Evolutionary conservation across 2,113 vertebrate species (phyloP), one percentile per base, ranked within the genome.

Genomic region (Setophaga petechia): DNA sequence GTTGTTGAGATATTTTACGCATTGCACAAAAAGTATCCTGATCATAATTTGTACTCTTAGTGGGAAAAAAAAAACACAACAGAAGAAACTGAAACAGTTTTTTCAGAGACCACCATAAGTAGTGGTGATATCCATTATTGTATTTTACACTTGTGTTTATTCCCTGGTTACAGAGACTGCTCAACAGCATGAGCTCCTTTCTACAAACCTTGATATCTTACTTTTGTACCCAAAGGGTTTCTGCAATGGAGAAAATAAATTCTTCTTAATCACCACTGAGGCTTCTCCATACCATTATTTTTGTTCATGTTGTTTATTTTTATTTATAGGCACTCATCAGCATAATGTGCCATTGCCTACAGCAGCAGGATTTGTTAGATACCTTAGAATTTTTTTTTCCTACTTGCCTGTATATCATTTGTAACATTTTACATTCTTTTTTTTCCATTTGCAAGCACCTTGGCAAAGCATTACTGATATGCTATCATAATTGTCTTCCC

Each of bases 321-420:
- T 93, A 90, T 93, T 88, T 94, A 68, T 94, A 94, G 52, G 15
- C 27, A 49, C 20, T 90, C 69, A 86, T 90, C 79, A 88, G 52
- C 44, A 54, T 92, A 78, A 94, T 44, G 35, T 62, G 24, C n/a
- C 46, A 39, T 76, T 91, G 35, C 67, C 78, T 95, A 59, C 39
- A 93, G 83, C 39, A 90, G 77, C 49, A 82, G 41, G 41, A 82
- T 89, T 82, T 87, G 23, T 87, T 94, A 44, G 41, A 78, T 82
- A 55, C 18, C 27, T 67, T 55, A 77, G 46, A 46, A 22, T 7
- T 44, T 83, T 51, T 51, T 73, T 71, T 82, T 73, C 22, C 51
- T 84, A 15, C 20, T 82, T 86, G 27, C 19, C 63, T 80, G 5
- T 71, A 31, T 81, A 65, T 67, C 14, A 62, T 67, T 94, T 5